phyloP scores from a whole-genome alignment of 2,113 vertebrate species.

The Cheilinus undulatus region DNA sequence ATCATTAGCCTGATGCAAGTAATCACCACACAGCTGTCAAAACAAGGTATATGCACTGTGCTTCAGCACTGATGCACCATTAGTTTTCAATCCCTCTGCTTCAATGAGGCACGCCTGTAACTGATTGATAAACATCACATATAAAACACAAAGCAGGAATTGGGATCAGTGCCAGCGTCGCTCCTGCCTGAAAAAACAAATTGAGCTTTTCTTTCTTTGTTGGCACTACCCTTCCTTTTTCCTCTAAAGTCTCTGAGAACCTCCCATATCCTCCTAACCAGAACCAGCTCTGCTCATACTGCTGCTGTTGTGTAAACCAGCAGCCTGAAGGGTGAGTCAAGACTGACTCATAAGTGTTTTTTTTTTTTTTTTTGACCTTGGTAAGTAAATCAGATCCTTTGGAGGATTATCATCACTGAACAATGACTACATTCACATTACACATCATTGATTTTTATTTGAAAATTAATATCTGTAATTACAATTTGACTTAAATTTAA shows the following conservation, averaged over 20 bases:
- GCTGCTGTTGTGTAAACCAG: constrained; percentile 18
- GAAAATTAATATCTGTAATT: too few species aligned
- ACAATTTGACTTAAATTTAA: too few species aligned
- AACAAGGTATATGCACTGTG: constrained; percentile 16
- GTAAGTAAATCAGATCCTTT: constrained; percentile 24
- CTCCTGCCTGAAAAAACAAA: constrained; percentile 70
- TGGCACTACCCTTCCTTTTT: constrained; percentile 62
- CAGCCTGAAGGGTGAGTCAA: not conserved
- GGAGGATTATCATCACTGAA: not conserved
- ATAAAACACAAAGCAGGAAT: constrained; percentile 61
- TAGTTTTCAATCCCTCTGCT: constrained; percentile 29
- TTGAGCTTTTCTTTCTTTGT: constrained; percentile 51
- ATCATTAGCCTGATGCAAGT: constrained; percentile 7
- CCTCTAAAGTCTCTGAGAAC: constrained; percentile 49
- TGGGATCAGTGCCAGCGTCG: constrained; percentile 30
- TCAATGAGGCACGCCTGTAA: not conserved
- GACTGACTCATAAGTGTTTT: constrained; percentile 8
- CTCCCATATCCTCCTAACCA: constrained; percentile 37
- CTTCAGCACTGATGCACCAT: constrained; percentile 2
- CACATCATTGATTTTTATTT: not conserved
- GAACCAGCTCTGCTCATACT: constrained; percentile 12
- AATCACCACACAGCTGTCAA: constrained; percentile 20
- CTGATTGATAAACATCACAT: constrained; percentile 42
- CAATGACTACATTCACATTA: not conserved
- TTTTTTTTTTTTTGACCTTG: constrained; percentile 20